Evolutionary conservation across 2,113 vertebrate genomes (phyloP), one percentile per base, ranked within the genome.

Genomic region (Tinamus guttatus): DNA sequence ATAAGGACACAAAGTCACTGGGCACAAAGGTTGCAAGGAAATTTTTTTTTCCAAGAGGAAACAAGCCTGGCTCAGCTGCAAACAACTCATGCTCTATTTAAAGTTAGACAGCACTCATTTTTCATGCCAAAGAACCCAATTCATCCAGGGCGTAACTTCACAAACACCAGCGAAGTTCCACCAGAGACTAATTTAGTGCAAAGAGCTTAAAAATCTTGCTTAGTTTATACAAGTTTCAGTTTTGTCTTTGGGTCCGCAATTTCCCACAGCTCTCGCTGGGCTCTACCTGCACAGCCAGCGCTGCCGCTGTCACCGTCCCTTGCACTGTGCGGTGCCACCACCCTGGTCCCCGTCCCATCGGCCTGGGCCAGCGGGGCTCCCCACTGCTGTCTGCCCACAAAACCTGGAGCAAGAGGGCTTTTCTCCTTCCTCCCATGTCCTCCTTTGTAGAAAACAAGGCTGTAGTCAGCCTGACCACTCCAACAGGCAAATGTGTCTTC

Each of bases 81-180:
- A 88, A 90, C 90, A 96, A 86, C 77, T 95, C 92, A 85, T 38
- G 83, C 40, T 94, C 88, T 94, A 94, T 96, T 93, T 96, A 76
- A 94, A 97, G 81, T 40, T 62, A 73, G 40, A 86, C 83, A 85
- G 58, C 14, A 30, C 84, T 84, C 65, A 79, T 76, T 92, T 73
- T 81, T 90, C 52, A 13, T 90, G 88, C 77, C 92, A 92, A 84
- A 81, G 73, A 89, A 64, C 47, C 56, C 18, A 0, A 81, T 95
- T 95, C 85, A 76, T 58, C 77, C 68, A 80, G 82, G 87, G 85
- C 0, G 5, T 94, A 78, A 85, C 76, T 93, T 43, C 73, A 89
- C 80, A 93, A 96, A 93, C 73, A 49, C 65, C 82, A 85, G 56
- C 8, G 3, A 83, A 8, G 24, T 94, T 89, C 83, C 73, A 80